Evolutionary conservation across 2,888 invertebrate species (phyloP).

Genomic region (Serripes groenlandicus): DNA sequence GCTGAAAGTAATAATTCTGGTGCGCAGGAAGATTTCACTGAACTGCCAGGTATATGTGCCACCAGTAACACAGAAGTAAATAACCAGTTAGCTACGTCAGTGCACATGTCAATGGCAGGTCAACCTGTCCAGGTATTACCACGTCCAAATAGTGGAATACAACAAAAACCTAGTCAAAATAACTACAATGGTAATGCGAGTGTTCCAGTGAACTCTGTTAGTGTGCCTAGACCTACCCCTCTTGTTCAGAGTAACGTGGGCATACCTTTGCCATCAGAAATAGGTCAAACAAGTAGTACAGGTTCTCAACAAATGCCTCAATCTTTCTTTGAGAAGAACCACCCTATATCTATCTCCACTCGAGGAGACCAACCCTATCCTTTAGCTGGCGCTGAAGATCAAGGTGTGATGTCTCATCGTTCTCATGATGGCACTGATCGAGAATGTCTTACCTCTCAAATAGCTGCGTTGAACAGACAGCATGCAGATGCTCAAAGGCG

Average conservation of each 20-base stretch:
- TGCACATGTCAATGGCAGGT: background rate
- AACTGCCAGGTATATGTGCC: slow-evolving; percentile 39
- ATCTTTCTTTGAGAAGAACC: slow-evolving; percentile 49
- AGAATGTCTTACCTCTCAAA: slow-evolving; percentile 76
- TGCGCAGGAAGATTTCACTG: slow-evolving; percentile 42
- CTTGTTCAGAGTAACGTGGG: slow-evolving; percentile 79
- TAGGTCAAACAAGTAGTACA: background rate
- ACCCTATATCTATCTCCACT: slow-evolving; percentile 42
- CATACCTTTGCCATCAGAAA: slow-evolving; percentile 42
- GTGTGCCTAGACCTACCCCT: slow-evolving; percentile 78
- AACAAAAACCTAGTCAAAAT: background rate
- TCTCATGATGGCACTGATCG: slow-evolving; percentile 46
- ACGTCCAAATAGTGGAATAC: slow-evolving; percentile 1
- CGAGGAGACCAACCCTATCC: slow-evolving; percentile 40
- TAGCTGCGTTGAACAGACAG: slow-evolving; percentile 81
- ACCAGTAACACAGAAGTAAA: slow-evolving; percentile 36
- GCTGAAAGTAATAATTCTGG: slow-evolving; percentile 47
- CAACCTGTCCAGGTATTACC: slow-evolving; percentile 14
- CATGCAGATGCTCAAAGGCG: slow-evolving; percentile 82
- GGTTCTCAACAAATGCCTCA: slow-evolving; percentile 29
- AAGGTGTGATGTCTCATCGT: slow-evolving; percentile 42
- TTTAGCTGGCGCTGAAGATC: slow-evolving; percentile 17
- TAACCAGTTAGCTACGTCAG: background rate
- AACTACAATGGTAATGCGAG: background rate
- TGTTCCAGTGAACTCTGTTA: slow-evolving; percentile 69